These are phyloP conservation scores for Pristionchus japonicus DNA, from an alignment of 2,888 invertebrate genomes.

Conservation along the genomic window DNA sequence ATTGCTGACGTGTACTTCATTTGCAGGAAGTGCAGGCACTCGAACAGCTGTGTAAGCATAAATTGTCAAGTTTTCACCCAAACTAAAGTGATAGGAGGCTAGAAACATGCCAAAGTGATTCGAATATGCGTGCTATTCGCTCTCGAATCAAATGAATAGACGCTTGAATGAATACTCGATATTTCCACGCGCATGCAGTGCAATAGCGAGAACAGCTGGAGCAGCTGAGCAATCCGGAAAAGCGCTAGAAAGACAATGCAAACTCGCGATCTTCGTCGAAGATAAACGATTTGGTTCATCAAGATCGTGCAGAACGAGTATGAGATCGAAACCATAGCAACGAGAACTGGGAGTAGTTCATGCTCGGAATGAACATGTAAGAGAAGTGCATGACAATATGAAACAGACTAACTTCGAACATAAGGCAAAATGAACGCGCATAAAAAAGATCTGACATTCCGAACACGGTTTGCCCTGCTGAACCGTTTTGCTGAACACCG, in stretches of 20 bases:
- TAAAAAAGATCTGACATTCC: not conserved
- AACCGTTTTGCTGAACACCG: not conserved
- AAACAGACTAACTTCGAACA: not conserved
- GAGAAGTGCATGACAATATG: not conserved
- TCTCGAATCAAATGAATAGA: not conserved
- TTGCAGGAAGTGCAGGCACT: not conserved
- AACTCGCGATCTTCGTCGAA: not conserved
- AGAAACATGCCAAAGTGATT: not conserved
- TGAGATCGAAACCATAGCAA: not conserved
- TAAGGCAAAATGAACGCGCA: not conserved
- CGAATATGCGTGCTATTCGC: not conserved
- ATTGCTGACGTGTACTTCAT: slow-evolving; percentile 6
- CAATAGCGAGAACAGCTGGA: not conserved
- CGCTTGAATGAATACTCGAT: not conserved
- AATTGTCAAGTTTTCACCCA: not conserved
- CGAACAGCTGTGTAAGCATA: not conserved
- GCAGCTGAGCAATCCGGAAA: not conserved
- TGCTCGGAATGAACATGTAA: not conserved
- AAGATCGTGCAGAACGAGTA: not conserved
- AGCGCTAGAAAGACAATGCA: not conserved
- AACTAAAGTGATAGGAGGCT: not conserved
- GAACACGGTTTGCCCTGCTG: not conserved
- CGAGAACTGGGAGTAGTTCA: not conserved
- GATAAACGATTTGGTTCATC: not conserved
- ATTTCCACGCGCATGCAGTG: not conserved